These are phyloP conservation scores for Dipus sagitta DNA, from an alignment of 2,797 vertebrate genomes.

Conservation along the genomic window DNA sequence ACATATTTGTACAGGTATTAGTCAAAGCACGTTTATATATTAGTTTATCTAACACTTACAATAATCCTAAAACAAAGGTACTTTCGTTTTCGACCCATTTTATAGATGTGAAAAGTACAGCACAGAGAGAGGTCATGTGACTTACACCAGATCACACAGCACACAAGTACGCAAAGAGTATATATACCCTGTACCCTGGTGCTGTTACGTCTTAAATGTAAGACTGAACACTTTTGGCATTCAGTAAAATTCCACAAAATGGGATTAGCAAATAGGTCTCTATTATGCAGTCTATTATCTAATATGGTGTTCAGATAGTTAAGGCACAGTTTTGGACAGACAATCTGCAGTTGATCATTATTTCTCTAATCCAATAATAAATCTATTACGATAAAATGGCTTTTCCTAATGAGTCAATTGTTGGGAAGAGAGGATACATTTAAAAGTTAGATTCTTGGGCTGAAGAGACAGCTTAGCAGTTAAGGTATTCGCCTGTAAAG, in stretches of 20 bases:
- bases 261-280: background rate
- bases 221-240: background rate
- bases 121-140: constrained; percentile 55
- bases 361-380: constrained; percentile 13
- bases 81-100: constrained; percentile 10
- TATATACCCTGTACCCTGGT: background rate
- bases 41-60: constrained; percentile 8
- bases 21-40: background rate
- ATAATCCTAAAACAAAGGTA: background rate
- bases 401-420: constrained; percentile 1
- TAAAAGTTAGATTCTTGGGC: constrained; percentile 3
- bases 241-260: background rate
- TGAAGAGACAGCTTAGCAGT: background rate
- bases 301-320: background rate
- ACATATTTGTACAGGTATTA: background rate
- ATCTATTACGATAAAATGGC: background rate
- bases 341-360: background rate
- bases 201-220: background rate
- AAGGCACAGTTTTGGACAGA: background rate
- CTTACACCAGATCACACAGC: background rate
- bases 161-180: background rate
- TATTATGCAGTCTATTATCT: background rate
- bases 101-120: constrained; percentile 13
- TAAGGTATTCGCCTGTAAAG: background rate
- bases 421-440: background rate